These are phyloP conservation scores for Rostratula benghalensis DNA, from an alignment of 2,113 vertebrate genomes.

Conservation along the genomic window DNA sequence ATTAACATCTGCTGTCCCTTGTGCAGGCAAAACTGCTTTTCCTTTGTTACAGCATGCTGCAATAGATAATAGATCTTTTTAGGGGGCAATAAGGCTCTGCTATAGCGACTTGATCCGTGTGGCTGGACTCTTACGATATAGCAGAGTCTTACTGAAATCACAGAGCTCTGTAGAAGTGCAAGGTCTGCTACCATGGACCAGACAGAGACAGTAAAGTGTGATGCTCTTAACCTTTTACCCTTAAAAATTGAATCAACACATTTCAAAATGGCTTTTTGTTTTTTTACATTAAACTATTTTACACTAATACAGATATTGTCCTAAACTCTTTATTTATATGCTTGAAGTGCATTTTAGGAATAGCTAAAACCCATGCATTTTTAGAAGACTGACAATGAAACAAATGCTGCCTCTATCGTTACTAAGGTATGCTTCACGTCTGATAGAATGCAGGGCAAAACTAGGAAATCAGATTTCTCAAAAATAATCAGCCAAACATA, in stretches of 20 bases:
- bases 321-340: background rate
- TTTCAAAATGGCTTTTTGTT: background rate
- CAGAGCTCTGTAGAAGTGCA: background rate
- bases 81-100: background rate
- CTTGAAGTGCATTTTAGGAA: background rate
- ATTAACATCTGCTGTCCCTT: background rate
- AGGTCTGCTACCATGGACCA: background rate
- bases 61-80: accelerated
- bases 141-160: background rate
- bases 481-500: background rate
- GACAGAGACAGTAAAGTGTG: background rate
- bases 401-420: background rate
- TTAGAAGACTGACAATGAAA: background rate
- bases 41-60: background rate
- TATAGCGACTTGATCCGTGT: background rate
- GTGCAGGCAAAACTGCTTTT: background rate
- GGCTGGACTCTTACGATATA: background rate
- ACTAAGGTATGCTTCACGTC: background rate
- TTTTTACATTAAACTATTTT: background rate
- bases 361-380: background rate
- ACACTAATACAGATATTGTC: background rate
- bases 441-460: background rate
- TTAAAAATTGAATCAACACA: background rate
- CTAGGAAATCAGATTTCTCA: background rate
- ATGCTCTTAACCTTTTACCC: background rate